These are phyloP conservation scores for Heliconius cydno DNA, from an alignment of 2,888 invertebrate genomes.

Conservation along the genomic window DNA sequence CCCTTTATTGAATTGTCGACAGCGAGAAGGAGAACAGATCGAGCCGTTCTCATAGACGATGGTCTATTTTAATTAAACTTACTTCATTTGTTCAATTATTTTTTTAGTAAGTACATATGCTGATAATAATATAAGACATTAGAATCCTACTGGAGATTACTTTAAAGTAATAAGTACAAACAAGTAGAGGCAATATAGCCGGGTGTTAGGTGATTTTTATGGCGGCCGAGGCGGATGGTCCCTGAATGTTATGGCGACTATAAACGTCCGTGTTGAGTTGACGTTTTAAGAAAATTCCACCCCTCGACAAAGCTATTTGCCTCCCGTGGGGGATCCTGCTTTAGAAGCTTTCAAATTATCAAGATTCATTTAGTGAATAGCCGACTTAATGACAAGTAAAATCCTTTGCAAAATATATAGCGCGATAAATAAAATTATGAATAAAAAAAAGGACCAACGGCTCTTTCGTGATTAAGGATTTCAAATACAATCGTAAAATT, in stretches of 20 bases:
- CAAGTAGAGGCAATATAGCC: conserved; percentile 42
- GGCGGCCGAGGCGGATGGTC: conserved; percentile 68
- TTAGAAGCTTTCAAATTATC: conserved; percentile 74
- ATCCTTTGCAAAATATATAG: conserved; percentile 62
- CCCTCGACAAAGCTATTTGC: conserved; percentile 53
- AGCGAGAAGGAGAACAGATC: conserved; percentile 53
- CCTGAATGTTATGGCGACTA: conserved; percentile 75
- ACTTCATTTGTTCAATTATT: conserved; percentile 43
- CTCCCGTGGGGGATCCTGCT: conserved; percentile 54
- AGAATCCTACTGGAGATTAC: conserved; percentile 36
- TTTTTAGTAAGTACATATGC: background rate
- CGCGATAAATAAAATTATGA: conserved; percentile 66
- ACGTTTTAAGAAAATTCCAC: conserved; percentile 74
- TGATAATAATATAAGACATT: background rate
- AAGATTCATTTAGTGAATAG: conserved; percentile 71
- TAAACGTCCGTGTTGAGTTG: conserved; percentile 75
- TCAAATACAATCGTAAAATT: conserved; percentile 23
- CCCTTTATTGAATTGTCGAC: conserved; percentile 62
- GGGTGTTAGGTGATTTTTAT: conserved; percentile 73
- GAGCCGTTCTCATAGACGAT: conserved; percentile 54
- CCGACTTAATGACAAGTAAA: conserved; percentile 66
- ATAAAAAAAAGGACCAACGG: conserved; percentile 57
- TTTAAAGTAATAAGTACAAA: conserved; percentile 43
- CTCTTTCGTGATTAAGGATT: conserved; percentile 40
- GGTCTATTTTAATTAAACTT: conserved; percentile 75